A percentile compares a stretch with the other conserved stretches of the same genome.
Evolutionary conservation across 2,888 invertebrate genomes (phyloP).

Genomic region (Tuta absoluta): DNA sequence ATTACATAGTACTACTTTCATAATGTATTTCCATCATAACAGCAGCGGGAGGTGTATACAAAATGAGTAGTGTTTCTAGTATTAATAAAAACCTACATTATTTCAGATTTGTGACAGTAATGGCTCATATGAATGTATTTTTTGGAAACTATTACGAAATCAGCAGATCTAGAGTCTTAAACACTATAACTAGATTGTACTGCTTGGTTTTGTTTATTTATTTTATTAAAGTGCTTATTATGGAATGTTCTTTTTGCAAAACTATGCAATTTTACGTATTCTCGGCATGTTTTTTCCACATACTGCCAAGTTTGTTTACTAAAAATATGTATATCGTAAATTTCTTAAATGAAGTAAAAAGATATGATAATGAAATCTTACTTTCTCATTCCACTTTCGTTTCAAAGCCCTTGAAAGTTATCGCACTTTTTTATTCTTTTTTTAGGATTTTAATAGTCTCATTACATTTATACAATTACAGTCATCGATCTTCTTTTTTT

Average conservation of each 20-base stretch:
- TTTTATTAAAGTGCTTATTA: not conserved
- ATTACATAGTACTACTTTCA: no score
- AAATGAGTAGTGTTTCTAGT: not conserved
- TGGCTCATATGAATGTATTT: not conserved
- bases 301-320: not conserved
- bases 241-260: not conserved
- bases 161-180: not conserved
- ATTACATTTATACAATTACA: not conserved
- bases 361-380: not conserved
- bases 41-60: not conserved
- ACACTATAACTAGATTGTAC: not conserved
- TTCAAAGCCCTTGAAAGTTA: not conserved
- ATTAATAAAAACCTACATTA: not conserved
- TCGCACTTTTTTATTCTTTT: not conserved
- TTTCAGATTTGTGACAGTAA: not conserved
- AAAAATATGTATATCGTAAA: not conserved
- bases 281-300: not conserved
- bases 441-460: not conserved
- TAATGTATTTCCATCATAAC: no score
- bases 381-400: not conserved
- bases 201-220: not conserved
- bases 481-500: not conserved
- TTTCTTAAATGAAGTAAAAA: not conserved
- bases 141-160: slow-evolving; percentile 2
- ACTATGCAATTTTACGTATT: not conserved